Conservation (phyloP, 2,888 invertebrate species). For the Tetrapedia diversipes region DNA sequence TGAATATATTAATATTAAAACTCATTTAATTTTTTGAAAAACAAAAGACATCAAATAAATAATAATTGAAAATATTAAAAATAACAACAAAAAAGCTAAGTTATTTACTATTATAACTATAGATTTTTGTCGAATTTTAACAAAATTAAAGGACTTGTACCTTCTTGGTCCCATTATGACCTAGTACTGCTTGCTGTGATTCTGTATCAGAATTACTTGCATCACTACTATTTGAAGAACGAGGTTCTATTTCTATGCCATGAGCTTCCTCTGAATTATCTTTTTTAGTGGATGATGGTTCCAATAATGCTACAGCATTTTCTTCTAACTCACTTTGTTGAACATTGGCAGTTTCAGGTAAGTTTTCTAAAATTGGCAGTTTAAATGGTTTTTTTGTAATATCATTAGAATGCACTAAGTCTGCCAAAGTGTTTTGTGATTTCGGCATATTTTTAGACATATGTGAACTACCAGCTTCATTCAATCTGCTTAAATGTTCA, state of each 20-base stretch:
- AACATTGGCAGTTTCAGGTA: conserved; percentile 66
- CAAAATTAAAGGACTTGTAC: conserved; percentile 54
- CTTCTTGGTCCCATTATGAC: conserved; percentile 71
- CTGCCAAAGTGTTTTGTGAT: conserved; percentile 34
- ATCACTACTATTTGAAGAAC: conserved; percentile 78
- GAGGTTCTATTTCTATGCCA: conserved; percentile 74
- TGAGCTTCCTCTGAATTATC: conserved; percentile 67
- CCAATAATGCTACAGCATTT: conserved; percentile 74
- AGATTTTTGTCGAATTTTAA: conserved; percentile 18
- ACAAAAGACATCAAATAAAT: neutral
- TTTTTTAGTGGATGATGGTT: conserved; percentile 69
- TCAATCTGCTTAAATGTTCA: conserved; percentile 38
- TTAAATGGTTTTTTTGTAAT: conserved; percentile 71
- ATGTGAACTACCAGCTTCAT: conserved; percentile 32
- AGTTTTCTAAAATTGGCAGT: conserved; percentile 78
- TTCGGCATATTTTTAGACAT: conserved; percentile 45
- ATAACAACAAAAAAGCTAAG: conserved; percentile 7
- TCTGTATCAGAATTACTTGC: conserved; percentile 80
- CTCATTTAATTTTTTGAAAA: neutral
- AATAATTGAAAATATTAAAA: conserved; percentile 12
- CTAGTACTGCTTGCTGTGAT: conserved; percentile 74
- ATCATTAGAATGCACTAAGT: conserved; percentile 41
- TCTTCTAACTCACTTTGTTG: conserved; percentile 76
- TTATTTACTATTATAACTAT: neutral
- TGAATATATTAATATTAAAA: conserved; percentile 3